Conservation (phyloP, 2,113 vertebrate genomes). For the Pseudois nayaur region DNA sequence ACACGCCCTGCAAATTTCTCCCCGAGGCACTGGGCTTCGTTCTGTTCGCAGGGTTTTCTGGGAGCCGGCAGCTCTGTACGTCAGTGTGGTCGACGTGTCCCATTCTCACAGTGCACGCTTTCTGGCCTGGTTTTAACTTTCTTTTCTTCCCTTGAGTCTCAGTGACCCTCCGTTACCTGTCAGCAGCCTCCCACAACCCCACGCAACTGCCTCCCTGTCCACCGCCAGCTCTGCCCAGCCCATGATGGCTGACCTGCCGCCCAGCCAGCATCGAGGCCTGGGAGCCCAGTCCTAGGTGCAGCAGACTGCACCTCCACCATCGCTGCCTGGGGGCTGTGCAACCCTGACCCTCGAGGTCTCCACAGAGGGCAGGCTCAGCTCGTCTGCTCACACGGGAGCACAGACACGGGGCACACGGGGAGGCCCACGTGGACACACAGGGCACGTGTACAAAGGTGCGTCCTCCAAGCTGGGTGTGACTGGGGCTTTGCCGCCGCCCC, state of each 20-base stretch:
- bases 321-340: background rate
- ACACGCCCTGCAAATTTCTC: accelerated
- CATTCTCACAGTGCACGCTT: background rate
- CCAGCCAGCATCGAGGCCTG: accelerated
- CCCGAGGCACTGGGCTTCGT: background rate
- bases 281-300: accelerated
- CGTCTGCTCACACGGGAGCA: background rate
- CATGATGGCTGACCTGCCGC: accelerated
- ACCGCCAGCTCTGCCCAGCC: background rate
- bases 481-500: accelerated
- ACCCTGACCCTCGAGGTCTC: background rate
- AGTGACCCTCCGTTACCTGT: accelerated
- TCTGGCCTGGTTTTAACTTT: background rate
- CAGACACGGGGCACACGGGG: background rate
- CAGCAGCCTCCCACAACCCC: background rate
- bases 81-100: background rate
- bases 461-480: background rate
- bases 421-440: background rate
- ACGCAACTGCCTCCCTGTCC: background rate
- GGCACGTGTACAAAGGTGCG: accelerated
- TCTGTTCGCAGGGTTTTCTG: background rate
- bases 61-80: background rate
- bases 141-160: background rate
- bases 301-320: background rate
- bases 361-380: background rate